These are phyloP conservation scores for Clytia hemisphaerica DNA, from an alignment of 30 jellyfish, hydroid and myxozoan species.

Conservation along the genomic window DNA sequence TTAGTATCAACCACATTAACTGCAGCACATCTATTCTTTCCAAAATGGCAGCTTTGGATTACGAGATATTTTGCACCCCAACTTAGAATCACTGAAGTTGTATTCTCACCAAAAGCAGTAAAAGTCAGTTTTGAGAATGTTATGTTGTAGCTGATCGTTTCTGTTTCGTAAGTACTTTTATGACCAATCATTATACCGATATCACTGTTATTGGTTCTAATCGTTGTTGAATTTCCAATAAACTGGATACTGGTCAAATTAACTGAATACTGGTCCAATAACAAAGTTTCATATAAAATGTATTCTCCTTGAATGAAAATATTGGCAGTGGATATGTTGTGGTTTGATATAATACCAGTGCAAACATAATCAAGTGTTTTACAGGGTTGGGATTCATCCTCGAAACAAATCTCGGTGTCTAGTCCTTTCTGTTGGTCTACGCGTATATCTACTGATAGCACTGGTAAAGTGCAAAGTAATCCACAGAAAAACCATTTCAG, in stretches of 20 bases:
- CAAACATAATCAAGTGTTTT: slow-evolving; percentile 49
- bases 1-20: slow-evolving; percentile 52
- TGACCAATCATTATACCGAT: slow-evolving; percentile 46
- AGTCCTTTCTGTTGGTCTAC: too few species aligned
- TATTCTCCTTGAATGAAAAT: slow-evolving; percentile 21
- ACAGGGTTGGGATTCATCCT: too few species aligned
- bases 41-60: slow-evolving; percentile 25
- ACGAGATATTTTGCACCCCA: slow-evolving; percentile 20
- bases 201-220: slow-evolving; percentile 10
- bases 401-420: too few species aligned
- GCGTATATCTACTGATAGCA: too few species aligned
- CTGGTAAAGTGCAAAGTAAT: too few species aligned
- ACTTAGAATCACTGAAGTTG: slow-evolving; percentile 46
- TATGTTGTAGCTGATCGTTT: slow-evolving; percentile 31
- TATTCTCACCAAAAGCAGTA: slow-evolving; percentile 26
- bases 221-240: not conserved
- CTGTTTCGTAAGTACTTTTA: not conserved
- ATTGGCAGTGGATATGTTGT: not conserved
- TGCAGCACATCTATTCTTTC: slow-evolving; percentile 51
- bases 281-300: slow-evolving; percentile 19
- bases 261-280: slow-evolving; percentile 10
- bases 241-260: not conserved
- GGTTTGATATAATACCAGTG: not conserved
- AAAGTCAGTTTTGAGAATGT: slow-evolving; percentile 24
- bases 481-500: too few species aligned